Base-by-base conservation (phyloP, 2,888 invertebrate genomes). In the Strigamia maritima region DNA sequence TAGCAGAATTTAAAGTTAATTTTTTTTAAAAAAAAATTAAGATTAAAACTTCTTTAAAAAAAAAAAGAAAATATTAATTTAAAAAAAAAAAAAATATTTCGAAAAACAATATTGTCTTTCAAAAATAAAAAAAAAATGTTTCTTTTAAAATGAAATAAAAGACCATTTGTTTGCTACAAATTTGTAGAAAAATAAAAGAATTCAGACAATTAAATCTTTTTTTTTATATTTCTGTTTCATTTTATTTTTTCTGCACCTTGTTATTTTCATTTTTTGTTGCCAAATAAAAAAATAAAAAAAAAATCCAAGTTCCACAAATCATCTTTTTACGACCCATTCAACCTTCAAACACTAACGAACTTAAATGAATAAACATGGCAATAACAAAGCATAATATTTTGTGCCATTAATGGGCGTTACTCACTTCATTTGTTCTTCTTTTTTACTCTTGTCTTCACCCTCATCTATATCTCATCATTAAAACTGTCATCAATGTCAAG, bases 401-500 rank as follows among this genome's bases (percentile, higher is more conserved):
- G 70, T 70, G 28, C 70, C 70, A 28, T 28, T 70, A 70, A 28
- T 70, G 70, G 70, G 70, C 70, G 70, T 70, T 28, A 70, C 70
- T 70, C 28, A 70, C 70, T 70, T 70, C 70, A 70, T 70, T 70
- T 70, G 70, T 70, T 70, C 70, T 70, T 70, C 70, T 70, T 70
- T 70, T 70, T 16, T 28, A 10, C 70, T n/a, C 28, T n/a, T 28
- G 70, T 70, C 70, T 28, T 12, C 24, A 70, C 28, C 26, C 70
- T 70, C 70, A 70, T 70, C 70, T 70, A 70, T 70, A 70, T 70
- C 70, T 70, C 70, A 70, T 70, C 70, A 70, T 70, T 70, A 70
- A 70, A 70, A 70, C 70, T 70, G 70, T 70, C 70, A 70, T 70
- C 70, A 70, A 70, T 28, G 70, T 70, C 70, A 70, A 70, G 70